A percentile compares a stretch with the other conserved stretches of the same genome.
Evolutionary conservation across 2,113 vertebrate genomes (phyloP).

Genomic region (Nycticryphes semicollaris): DNA sequence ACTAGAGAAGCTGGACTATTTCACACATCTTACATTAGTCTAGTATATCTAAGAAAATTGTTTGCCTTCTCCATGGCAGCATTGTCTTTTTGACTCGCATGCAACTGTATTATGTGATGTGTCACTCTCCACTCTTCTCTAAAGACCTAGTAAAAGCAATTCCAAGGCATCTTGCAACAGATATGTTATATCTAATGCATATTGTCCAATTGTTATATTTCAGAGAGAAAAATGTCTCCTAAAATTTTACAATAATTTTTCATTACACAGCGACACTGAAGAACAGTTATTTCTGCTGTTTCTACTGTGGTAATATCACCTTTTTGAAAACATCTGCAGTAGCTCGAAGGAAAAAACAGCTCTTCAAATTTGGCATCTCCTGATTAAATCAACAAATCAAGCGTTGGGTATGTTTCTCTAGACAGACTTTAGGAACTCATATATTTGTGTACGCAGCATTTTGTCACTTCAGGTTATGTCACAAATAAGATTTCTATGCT

Average conservation of each 20-base stretch:
- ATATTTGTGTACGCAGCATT: not conserved
- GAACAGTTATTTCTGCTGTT: not conserved
- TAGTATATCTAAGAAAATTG: not conserved
- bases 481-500: not conserved
- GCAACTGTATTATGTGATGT: not conserved
- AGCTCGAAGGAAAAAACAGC: not conserved
- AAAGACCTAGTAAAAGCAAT: not conserved
- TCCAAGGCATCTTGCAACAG: not conserved
- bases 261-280: not conserved
- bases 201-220: not conserved
- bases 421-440: not conserved
- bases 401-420: not conserved
- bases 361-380: not conserved
- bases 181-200: not conserved
- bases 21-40: not conserved
- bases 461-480: not conserved
- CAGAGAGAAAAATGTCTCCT: not conserved
- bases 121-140: not conserved
- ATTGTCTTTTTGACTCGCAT: not conserved
- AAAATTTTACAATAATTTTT: not conserved
- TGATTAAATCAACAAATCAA: constrained; percentile 2
- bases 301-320: not conserved
- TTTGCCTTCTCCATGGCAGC: not conserved
- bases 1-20: not conserved
- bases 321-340: not conserved